Evolutionary conservation across 2,888 invertebrate species (phyloP).

Genomic region (Epsilonema sp.): DNA sequence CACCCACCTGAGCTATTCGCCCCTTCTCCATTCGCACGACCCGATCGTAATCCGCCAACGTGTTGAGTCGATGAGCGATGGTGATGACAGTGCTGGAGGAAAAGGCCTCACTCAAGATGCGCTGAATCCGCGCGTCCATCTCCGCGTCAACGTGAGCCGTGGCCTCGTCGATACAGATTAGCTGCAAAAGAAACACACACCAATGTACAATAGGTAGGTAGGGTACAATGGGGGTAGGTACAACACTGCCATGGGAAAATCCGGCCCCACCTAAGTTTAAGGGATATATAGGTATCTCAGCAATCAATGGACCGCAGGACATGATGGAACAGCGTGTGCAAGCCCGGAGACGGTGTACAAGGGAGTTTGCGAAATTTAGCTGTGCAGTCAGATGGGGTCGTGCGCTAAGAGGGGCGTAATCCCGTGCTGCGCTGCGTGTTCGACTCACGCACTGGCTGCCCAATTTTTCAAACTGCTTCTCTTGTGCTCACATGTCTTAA

Average conservation of each 20-base stretch:
- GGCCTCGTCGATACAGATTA: conserved; percentile 36
- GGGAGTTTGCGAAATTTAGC: too few species aligned
- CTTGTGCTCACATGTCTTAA: too few species aligned
- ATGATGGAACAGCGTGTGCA: too few species aligned
- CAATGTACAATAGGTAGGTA: background rate
- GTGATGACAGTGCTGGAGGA: conserved; percentile 61
- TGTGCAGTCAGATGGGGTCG: too few species aligned
- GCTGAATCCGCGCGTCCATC: conserved; percentile 40
- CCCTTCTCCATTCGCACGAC: conserved; percentile 1
- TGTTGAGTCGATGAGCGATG: conserved; percentile 73
- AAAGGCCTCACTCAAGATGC: conserved; percentile 64
- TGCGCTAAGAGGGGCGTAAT: too few species aligned
- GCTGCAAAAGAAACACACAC: conserved; percentile 10
- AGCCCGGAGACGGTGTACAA: too few species aligned
- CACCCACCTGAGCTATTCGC: background rate
- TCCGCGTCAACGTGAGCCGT: conserved; percentile 39
- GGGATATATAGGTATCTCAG: too few species aligned
- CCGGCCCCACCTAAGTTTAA: background rate
- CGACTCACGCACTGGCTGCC: too few species aligned
- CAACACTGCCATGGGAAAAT: background rate
- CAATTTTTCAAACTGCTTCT: too few species aligned
- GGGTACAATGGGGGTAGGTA: background rate
- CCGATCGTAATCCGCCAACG: conserved; percentile 59
- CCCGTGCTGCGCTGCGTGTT: too few species aligned
- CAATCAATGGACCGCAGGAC: too few species aligned